Percentiles rank a stretch among this genome's conserved stretches.
Evolutionary conservation across 2,888 invertebrate genomes (phyloP).

Genomic region (Scelioninae gen. 1): DNA sequence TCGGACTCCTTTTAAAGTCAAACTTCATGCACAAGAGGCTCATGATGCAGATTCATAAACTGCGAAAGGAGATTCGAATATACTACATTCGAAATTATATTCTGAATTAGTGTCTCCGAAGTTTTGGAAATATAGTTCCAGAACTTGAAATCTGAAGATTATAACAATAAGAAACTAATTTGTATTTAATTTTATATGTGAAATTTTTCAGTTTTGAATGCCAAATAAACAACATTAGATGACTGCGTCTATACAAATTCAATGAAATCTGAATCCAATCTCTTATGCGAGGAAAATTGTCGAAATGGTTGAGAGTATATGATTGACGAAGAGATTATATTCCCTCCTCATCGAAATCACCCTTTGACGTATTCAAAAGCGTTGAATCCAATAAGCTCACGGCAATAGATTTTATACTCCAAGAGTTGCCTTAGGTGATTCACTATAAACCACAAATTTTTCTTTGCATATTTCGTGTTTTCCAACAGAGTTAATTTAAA

Average conservation of each 20-base stretch:
- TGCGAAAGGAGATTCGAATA: not conserved
- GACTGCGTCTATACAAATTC: conserved; percentile 1
- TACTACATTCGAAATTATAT: not conserved
- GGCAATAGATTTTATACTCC: conserved; percentile 34
- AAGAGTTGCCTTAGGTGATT: conserved; percentile 27
- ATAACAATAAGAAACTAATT: not conserved
- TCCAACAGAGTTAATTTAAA: not conserved
- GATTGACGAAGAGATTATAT: conserved; percentile 40
- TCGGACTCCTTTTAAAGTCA: conserved; percentile 33
- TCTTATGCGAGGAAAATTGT: conserved; percentile 13
- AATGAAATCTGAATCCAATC: conserved; percentile 26
- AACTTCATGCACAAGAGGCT: conserved; percentile 11
- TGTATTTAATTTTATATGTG: not conserved
- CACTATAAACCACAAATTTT: conserved; percentile 26
- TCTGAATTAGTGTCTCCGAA: not conserved
- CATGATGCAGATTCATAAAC: not conserved
- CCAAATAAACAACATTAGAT: conserved; percentile 1
- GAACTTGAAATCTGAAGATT: not conserved
- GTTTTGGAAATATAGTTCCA: too few species aligned
- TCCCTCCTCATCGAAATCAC: conserved; percentile 22
- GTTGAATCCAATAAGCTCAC: conserved; percentile 33
- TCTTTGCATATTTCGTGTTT: conserved; percentile 5
- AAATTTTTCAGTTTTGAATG: not conserved
- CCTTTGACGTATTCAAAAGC: conserved; percentile 48
- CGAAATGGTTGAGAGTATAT: conserved; percentile 13